A percentile compares a stretch with the other conserved stretches of the same genome.
Conservation (phyloP, 2,888 invertebrate genomes). For the Caenorhabditis zanzibari region DNA sequence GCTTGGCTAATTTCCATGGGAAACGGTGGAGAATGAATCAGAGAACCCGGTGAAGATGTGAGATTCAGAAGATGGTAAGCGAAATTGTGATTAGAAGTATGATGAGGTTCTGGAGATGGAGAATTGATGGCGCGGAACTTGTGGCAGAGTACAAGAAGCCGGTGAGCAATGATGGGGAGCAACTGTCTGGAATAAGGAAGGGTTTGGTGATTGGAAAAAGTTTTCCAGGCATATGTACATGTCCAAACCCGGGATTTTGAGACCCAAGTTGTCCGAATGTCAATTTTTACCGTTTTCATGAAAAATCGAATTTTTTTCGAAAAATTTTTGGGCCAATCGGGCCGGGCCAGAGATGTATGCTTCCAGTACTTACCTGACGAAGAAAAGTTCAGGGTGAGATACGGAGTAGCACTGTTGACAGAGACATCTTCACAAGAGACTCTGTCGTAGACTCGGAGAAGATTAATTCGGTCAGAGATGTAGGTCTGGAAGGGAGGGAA, state of each 20-base stretch:
- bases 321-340: no score
- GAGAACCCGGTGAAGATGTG: conserved; percentile 8
- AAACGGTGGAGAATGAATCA: not conserved
- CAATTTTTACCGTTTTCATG: no score
- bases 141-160: conserved; percentile 65
- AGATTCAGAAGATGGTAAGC: conserved; percentile 7
- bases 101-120: not conserved
- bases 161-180: conserved; percentile 66
- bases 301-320: no score
- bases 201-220: not conserved
- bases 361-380: conserved; percentile 57
- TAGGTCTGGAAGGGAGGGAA: conserved; percentile 68
- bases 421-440: conserved; percentile 67
- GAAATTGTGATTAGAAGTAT: conserved; percentile 1
- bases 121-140: conserved; percentile 14
- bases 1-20: not conserved
- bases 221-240: not conserved
- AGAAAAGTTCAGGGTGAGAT: conserved; percentile 60
- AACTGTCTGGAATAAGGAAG: conserved; percentile 46
- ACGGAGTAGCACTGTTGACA: conserved; percentile 61
- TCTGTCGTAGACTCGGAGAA: conserved; percentile 66
- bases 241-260: not conserved
- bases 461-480: conserved; percentile 50
- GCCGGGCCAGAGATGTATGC: no score
- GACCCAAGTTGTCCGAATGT: no score